Evolutionary conservation across 2,888 invertebrate species (phyloP), one percentile per base, ranked within the genome.

Genomic region (Diplazon laetatorius): DNA sequence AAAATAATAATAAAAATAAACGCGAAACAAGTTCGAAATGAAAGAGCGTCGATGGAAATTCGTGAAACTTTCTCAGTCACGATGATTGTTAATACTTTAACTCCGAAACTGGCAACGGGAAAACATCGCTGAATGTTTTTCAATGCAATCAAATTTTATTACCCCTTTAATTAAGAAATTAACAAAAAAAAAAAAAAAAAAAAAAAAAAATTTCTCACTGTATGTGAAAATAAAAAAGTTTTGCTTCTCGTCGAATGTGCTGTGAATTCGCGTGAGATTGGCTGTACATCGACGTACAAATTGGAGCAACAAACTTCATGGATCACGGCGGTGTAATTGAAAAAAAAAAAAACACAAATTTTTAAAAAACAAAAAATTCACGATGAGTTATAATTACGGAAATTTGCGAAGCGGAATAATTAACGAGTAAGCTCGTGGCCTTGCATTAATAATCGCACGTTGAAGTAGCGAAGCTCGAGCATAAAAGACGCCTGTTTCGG

Each of bases 1-100:
- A 20, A 16, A 35, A 35, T 82, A 77, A 62, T 74, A 77, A 80
- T 63, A 76, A 14, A 65, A 66, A 73, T 80, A 73, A 30, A 30
- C 2, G 6, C 30, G n/a, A 30, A 30, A 30, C 30, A 30, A 30
- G 6, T 30, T n/a, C n/a, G n/a, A n/a, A n/a, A n/a, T n/a, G n/a
- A n/a, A n/a, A n/a, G n/a, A n/a, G n/a, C n/a, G n/a, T n/a, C n/a
- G 30, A 30, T 30, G 6, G 6, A 30, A 30, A 30, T 30, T 30
- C 30, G 30, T 30, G 6, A 30, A 30, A 5, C 6, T 30, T 30
- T 39, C 22, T 2, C 18, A 3, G 8, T 0, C 42, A 14, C 18
- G 4, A 12, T 5, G 9, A 60, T 2, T 22, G 10, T 12, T 5
- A 42, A 42, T 20, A 52, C 5, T 30, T 5, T 30, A n/a, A n/a